Conservation (phyloP, 92 coral and sea anemone genomes). For the Phenganax marumi region DNA sequence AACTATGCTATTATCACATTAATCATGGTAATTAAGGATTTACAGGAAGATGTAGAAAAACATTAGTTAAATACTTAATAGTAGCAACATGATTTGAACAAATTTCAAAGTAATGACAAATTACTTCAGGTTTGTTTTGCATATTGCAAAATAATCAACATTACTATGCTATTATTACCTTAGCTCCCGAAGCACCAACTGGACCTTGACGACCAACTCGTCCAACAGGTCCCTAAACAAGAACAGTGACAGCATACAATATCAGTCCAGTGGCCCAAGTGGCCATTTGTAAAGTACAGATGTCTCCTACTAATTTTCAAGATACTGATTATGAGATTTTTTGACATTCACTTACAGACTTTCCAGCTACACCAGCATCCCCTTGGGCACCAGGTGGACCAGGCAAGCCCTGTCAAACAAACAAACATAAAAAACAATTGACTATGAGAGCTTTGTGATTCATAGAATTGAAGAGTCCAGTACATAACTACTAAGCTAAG, state of each 20-base stretch:
- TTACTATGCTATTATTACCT: background rate
- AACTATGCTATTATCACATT: too few relatives aligned
- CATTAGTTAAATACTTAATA: too few relatives aligned
- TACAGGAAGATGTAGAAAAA: too few relatives aligned
- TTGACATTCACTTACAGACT: background rate
- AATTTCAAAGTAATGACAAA: too few relatives aligned
- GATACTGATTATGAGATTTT: too few relatives aligned
- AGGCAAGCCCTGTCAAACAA: background rate
- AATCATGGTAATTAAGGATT: too few relatives aligned
- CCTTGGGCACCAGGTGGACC: conserved; percentile 24
- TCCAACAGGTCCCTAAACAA: conserved; percentile 2
- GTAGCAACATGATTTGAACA: too few relatives aligned
- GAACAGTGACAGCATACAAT: background rate
- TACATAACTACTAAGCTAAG: too few relatives aligned
- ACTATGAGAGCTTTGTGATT: background rate
- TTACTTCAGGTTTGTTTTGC: too few relatives aligned
- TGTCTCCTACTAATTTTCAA: background rate
- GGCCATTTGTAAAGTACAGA: background rate
- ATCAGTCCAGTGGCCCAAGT: background rate
- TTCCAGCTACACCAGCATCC: background rate
- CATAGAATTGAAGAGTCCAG: too few relatives aligned
- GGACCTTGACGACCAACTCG: conserved; percentile 15
- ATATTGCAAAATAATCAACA: too few relatives aligned
- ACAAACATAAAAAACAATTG: background rate
- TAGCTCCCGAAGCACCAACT: conserved; percentile 1